Conservation (phyloP, 2,113 vertebrate genomes). For the Coreoperca whiteheadi region DNA sequence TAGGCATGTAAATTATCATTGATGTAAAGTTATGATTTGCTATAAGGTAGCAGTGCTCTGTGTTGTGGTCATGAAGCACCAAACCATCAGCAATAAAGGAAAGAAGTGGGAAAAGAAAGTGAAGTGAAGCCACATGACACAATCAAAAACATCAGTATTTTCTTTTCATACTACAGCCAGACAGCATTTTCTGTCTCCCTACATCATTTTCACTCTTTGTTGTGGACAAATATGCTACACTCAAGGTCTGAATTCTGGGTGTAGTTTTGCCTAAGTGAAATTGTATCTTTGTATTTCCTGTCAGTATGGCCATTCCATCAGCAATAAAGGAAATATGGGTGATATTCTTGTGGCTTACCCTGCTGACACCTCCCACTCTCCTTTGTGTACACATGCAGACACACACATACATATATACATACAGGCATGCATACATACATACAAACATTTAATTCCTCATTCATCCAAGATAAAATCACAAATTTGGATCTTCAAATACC, state of each 20-base stretch:
- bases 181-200: not conserved
- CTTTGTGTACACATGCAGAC: constrained; percentile 15
- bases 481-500: constrained; percentile 1
- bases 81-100: too few species aligned
- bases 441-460: not conserved
- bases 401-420: not conserved
- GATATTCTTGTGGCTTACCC: constrained; percentile 53
- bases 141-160: not conserved
- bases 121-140: not conserved
- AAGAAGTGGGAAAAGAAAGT: not conserved
- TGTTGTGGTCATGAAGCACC: not conserved
- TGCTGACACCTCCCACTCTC: constrained; percentile 67
- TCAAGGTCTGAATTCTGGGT: not conserved
- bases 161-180: not conserved
- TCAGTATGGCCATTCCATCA: too few species aligned
- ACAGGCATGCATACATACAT: not conserved
- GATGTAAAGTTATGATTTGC: not conserved
- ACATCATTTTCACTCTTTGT: not conserved
- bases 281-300: too few species aligned
- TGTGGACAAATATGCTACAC: not conserved
- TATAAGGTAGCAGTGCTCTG: not conserved
- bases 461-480: not conserved
- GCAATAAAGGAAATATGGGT: too few species aligned
- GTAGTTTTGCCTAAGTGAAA: not conserved
- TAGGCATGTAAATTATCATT: not conserved